Evolutionary conservation across 2,888 invertebrate genomes (phyloP).

Genomic region (Papilio gigon): DNA sequence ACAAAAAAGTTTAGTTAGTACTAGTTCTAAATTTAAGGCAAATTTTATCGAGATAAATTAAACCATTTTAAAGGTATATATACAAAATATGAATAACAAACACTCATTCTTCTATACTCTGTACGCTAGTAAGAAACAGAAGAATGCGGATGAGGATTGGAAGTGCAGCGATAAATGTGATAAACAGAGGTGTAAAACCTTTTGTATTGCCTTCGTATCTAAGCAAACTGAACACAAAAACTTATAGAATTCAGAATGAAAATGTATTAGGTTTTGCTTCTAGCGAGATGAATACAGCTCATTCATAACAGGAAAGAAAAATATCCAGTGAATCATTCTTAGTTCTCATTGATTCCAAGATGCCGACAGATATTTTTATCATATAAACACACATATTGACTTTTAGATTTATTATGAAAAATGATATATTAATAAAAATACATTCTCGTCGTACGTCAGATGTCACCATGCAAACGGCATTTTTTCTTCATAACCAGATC

Average conservation of each 20-base stretch:
- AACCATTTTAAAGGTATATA: too few relatives aligned
- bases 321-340: slow-evolving; percentile 1
- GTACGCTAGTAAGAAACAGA: background rate
- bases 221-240: background rate
- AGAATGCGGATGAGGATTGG: background rate
- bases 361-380: background rate
- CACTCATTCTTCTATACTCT: too few relatives aligned
- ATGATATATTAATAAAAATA: background rate
- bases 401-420: background rate
- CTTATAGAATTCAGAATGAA: slow-evolving; percentile 11
- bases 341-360: slow-evolving; percentile 6
- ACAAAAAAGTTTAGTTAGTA: too few relatives aligned
- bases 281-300: background rate
- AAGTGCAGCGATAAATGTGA: slow-evolving; percentile 1
- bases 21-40: too few relatives aligned
- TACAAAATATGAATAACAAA: too few relatives aligned
- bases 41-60: too few relatives aligned
- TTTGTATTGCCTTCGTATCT: background rate
- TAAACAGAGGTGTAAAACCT: slow-evolving; percentile 9
- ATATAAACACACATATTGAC: background rate
- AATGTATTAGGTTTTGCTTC: slow-evolving; percentile 6
- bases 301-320: background rate
- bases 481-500: slow-evolving; percentile 4
- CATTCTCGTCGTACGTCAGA: background rate
- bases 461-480: slow-evolving; percentile 11